Evolutionary conservation across 2,888 invertebrate species (phyloP), one percentile per base, ranked within the genome.

Genomic region (Nemapogon koenigi): DNA sequence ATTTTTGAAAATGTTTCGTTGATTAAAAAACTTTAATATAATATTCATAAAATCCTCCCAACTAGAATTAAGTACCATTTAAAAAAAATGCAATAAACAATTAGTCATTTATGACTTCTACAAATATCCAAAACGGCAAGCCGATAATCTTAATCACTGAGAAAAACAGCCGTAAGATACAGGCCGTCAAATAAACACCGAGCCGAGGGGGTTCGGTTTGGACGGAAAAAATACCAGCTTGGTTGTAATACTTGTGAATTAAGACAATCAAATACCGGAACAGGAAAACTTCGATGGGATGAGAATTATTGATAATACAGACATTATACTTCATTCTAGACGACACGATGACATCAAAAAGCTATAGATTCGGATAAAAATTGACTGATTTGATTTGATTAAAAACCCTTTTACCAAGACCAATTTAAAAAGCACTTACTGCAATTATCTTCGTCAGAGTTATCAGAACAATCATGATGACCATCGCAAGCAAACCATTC

Each of bases 401-500:
- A n/a, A n/a, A n/a, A n/a, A n/a, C n/a, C n/a, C n/a, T n/a, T n/a
- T n/a, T n/a, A n/a, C n/a, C n/a, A n/a, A n/a, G n/a, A n/a, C n/a
- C n/a, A n/a, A n/a, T n/a, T n/a, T n/a, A n/a, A n/a, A n/a, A n/a
- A n/a, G n/a, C n/a, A n/a, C n/a, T n/a, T n/a, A n/a, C n/a, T n/a
- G n/a, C 84, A 84, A 40, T 72, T 66, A 29, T 55, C 55, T 62
- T 88, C 88, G 49, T 88, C 88, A 3, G 83, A 83, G 38, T 72
- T 71, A 54, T 88, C 87, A 17, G 53, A 44, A 51, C 88, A 88
- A 54, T 88, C 86, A 17, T 35, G 33, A 19, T 63, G 48, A 33
- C 73, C 70, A 53, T 91, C 85, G 53, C 91, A 91, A 7, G 67
- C 64, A 50, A 84, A 83, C 11, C 67, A 65, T n/a, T 54, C 61